These are phyloP conservation scores for Vulpes ferrilata DNA, from an alignment of 2,113 vertebrate species.

Conservation along the genomic window DNA sequence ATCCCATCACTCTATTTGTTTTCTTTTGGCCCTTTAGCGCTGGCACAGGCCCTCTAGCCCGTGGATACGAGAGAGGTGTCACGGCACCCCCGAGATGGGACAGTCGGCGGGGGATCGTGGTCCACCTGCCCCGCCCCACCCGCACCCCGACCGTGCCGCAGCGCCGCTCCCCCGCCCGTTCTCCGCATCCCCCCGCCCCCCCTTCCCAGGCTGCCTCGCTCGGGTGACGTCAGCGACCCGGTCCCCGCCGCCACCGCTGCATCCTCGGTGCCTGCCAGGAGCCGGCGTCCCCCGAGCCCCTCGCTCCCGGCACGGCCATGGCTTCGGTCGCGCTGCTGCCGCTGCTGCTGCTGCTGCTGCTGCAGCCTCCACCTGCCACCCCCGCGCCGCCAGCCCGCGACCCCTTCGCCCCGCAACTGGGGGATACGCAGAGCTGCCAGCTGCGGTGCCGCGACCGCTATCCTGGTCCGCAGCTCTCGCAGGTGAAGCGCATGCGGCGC, in stretches of 20 bases:
- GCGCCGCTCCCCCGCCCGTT: not conserved
- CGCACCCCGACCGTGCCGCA: not conserved
- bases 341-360: slow-evolving; percentile 63
- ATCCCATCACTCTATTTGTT: not conserved
- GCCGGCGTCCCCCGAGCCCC: slow-evolving; percentile 1
- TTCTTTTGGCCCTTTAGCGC: not conserved
- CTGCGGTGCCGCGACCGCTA: slow-evolving; percentile 87
- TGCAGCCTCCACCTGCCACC: slow-evolving; percentile 10
- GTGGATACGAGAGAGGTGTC: not conserved
- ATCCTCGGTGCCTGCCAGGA: slow-evolving; percentile 31
- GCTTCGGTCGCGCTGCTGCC: slow-evolving; percentile 5
- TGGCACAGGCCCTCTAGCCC: not conserved
- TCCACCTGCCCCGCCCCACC: slow-evolving; percentile 46
- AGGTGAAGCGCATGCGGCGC: slow-evolving; percentile 62
- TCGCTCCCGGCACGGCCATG: slow-evolving; percentile 61
- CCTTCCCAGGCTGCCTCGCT: slow-evolving; percentile 81
- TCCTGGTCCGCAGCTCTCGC: not conserved
- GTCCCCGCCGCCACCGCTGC: slow-evolving; percentile 58
- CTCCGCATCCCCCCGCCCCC: slow-evolving; percentile 58
- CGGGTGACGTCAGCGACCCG: slow-evolving; percentile 81
- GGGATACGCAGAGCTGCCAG: slow-evolving; percentile 93
- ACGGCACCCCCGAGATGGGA: not conserved
- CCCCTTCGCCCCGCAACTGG: slow-evolving; percentile 92
- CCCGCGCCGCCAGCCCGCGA: slow-evolving; percentile 85
- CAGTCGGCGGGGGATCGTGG: not conserved